Evolutionary conservation across 2,113 vertebrate genomes (phyloP), one percentile per base, ranked within the genome.

Genomic region (Anthoscopus minutus): DNA sequence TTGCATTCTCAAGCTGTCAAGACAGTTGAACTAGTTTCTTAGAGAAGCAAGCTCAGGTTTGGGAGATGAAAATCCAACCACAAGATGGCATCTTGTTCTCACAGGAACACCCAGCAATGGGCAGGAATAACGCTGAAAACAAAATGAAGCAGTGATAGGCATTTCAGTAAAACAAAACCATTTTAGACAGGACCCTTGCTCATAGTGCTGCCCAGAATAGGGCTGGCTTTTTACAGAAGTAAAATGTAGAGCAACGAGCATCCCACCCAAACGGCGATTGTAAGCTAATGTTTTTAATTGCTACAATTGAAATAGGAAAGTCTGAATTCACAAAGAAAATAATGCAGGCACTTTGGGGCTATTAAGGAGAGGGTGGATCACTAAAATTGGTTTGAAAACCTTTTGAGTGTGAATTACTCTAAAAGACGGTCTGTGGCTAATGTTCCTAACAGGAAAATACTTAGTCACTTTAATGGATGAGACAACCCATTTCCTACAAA

Each of bases 71-170:
- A 89, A 82, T 87, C 61, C 23, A 13, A 61, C 95, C 97, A 96
- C 96, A 86, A 96, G 97, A 93, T 97, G 96, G 96, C 97, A 96
- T 93, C 86, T 96, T 9, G 6, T 71, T 94, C 95, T 96, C 92
- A 91, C 81, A 58, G 62, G 58, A 96, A 33, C n/a, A 4, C 23
- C 51, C 64, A 24, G 22, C 21, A 54, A 51, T 2, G 22, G 47
- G 38, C 25, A 67, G 42, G 35, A 81, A 21, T 35, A 38, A 31
- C 66, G 72, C 86, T 71, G 42, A 45, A 51, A 82, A 82, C 50
- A 83, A 77, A 84, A 89, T 15, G 30, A 85, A 69, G 69, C 17
- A 2, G 57, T 8, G 14, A 54, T 45, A 30, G n/a, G 51, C 27
- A 44, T 62, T 83, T 80, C 72, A 67, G 47, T 27, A 94, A 92